Evolutionary conservation across 2,888 invertebrate species (phyloP), one percentile per base, ranked within the genome.

Genomic region (Chloromyia formosa): DNA sequence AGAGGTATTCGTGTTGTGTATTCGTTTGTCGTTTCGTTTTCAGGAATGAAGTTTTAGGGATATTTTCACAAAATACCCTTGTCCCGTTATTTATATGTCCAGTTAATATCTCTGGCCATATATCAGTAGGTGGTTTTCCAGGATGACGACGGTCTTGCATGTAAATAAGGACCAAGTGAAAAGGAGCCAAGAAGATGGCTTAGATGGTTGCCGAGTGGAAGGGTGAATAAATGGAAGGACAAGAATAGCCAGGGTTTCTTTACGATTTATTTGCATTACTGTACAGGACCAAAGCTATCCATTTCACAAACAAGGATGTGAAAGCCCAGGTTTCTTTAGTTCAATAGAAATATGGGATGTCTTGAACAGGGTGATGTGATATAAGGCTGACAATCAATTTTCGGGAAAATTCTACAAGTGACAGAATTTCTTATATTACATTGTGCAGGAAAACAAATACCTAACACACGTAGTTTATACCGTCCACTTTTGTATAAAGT

Each of bases 51-150:
- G 56, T n/a, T 71, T 66, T 66, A 66, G 58, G 35, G 56, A 71
- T 53, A 58, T 58, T 71, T 66, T 71, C 71, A 56, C 40, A 71
- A 71, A 71, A 56, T 71, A 73, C 74, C 74, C 69, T 74, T 77
- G 75, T 75, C 69, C 68, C 74, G 75, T 77, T 75, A 77, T 77
- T 77, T 77, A 77, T 75, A 77, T 77, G 77, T 77, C 77, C 77
- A 77, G 77, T 75, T 75, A 77, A 77, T 77, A 77, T 77, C 75
- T 75, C 61, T 75, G 75, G 74, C 74, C 75, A 77, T 75, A 77
- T 77, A 77, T 77, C 75, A 77, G 77, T 77, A 77, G 77, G 75
- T 77, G 77, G 77, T 75, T 75, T 75, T 23, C 71, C 75, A 75
- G 75, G 72, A 77, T 77, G 77, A 77, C 75, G 75, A 77, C 75